phyloP scores from a whole-genome alignment of 2,113 vertebrate species.

The Rhabdornis inornatus region DNA sequence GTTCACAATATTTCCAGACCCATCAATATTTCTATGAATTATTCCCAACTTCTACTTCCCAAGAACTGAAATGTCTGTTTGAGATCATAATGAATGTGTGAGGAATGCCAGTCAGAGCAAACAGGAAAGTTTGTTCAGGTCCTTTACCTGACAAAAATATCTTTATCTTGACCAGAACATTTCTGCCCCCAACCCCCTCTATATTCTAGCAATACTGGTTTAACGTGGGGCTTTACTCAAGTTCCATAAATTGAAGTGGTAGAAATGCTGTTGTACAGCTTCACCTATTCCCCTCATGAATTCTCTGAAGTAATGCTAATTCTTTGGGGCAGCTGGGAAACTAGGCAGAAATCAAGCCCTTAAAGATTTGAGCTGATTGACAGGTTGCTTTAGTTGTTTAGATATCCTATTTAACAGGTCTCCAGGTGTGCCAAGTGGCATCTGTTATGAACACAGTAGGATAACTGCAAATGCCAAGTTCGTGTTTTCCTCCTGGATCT shows the following conservation, averaged over 20 bases:
- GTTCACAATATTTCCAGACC: neutral
- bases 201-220: neutral
- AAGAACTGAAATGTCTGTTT: neutral
- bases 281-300: neutral
- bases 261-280: neutral
- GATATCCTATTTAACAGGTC: neutral
- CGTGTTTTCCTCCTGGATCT: neutral
- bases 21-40: neutral
- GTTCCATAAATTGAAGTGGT: neutral
- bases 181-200: neutral
- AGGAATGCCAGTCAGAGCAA: neutral
- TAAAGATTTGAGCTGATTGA: neutral
- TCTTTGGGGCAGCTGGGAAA: neutral
- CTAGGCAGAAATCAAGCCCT: neutral
- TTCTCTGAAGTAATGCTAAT: neutral
- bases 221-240: neutral
- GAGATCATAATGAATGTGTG: neutral
- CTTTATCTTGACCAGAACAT: neutral
- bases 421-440: neutral
- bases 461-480: neutral
- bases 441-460: neutral
- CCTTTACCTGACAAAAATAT: neutral
- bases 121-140: neutral
- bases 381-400: neutral
- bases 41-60: neutral